Evolutionary conservation across 1,140 invertebrate species (phyloP).

Genomic region (Drosophila varians): DNA sequence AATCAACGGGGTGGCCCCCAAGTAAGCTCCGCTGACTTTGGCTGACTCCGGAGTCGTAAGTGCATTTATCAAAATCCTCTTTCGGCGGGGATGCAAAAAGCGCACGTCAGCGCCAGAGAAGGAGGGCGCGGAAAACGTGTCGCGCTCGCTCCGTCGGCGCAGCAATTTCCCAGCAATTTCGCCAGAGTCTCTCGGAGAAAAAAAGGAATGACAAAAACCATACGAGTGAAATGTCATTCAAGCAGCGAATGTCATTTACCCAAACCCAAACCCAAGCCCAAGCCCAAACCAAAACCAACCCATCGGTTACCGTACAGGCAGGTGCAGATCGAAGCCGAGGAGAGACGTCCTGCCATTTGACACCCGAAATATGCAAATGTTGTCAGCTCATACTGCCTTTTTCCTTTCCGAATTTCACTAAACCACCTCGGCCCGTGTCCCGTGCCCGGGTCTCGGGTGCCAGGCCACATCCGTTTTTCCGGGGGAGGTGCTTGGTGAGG

Average conservation of each 20-base stretch:
- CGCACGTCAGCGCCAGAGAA: slow-evolving; percentile 40
- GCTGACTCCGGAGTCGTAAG: slow-evolving; percentile 52
- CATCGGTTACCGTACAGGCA: slow-evolving; percentile 30
- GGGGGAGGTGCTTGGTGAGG: background rate
- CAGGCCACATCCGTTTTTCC: background rate
- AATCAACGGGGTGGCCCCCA: background rate
- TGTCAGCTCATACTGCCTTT: slow-evolving; percentile 30
- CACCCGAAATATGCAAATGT: slow-evolving; percentile 75
- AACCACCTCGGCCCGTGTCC: background rate
- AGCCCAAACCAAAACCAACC: slow-evolving; percentile 2
- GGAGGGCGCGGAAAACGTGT: slow-evolving; percentile 28
- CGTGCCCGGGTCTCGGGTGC: background rate
- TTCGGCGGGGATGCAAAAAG: slow-evolving; percentile 1
- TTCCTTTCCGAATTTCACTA: slow-evolving; percentile 1
- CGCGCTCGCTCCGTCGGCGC: slow-evolving; percentile 32
- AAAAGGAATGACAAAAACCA: slow-evolving; percentile 40
- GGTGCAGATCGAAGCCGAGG: slow-evolving; percentile 5
- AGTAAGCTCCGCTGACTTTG: slow-evolving; percentile 26
- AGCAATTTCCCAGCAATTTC: slow-evolving; percentile 65
- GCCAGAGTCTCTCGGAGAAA: background rate
- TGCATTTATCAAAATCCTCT: slow-evolving; percentile 75
- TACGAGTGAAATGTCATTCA: slow-evolving; percentile 64
- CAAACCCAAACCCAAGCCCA: slow-evolving; percentile 11
- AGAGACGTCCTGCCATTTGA: slow-evolving; percentile 49
- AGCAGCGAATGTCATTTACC: slow-evolving; percentile 57